Evolutionary conservation across 2,797 vertebrate species (phyloP), one percentile per base, ranked within the genome.

Genomic region (Gephyroberyx darwinii): DNA sequence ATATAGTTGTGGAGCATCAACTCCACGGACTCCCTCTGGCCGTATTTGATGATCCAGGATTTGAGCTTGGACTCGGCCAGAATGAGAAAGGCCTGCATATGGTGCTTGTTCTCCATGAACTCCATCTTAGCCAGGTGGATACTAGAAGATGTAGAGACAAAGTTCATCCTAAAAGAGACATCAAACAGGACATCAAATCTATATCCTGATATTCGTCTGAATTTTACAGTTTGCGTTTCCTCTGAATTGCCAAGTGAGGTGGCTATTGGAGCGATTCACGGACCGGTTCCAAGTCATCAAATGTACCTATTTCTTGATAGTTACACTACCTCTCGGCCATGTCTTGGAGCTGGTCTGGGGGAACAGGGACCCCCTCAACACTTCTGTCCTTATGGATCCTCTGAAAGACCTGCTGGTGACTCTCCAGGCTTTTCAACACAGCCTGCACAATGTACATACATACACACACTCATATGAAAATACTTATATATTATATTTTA

Each of bases 21-120:
- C 84, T 96, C 95, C 79, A 98, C 96, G 0, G 96, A 95, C 41
- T 98, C 96, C 59, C 94, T 91, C 22, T 94, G 93, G 82, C 96
- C 95, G 0, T 98, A 98, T 91, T 98, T 98, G 83, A 98, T 95
- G 89, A 98, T 97, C 97, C 97, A 98, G 0, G 96, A 96, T 84
- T 96, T 98, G 71, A 98, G 95, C 81, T 97, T 97, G 31, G 96
- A 95, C 90, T 98, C 97, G 2, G 96, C 95, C 31, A 96, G 90
- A 48, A 94, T 93, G 88, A 98, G 91, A 70, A 98, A 96, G 67
- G 95, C 96, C 75, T 98, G 95, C 79, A 97, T 94, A 75, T 95
- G 95, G 77, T 98, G 96, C 90, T 96, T 96, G 88, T 95, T 93
- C 88, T 98, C 96, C 88, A 96, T 85, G 91, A 96, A 98, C 81